phyloP scores from a whole-genome alignment of 2,797 vertebrate species.

The Myripristis jacobus region DNA sequence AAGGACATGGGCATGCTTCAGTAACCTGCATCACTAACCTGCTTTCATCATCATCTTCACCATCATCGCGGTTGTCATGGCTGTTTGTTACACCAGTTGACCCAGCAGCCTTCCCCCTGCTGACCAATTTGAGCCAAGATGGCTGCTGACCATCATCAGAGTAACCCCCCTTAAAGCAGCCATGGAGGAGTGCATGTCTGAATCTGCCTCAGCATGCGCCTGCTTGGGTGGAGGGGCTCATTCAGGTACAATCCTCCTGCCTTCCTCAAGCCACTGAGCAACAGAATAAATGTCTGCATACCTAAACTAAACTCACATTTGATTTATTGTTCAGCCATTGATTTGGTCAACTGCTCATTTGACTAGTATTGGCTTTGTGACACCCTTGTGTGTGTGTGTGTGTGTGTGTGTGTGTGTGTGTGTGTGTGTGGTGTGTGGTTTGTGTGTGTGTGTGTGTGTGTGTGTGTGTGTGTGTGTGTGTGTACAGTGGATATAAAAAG shows the following conservation, averaged over 20 bases:
- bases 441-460: too few relatives aligned
- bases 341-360: background rate
- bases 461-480: too few relatives aligned
- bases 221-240: slow-evolving; percentile 5
- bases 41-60: slow-evolving; percentile 51
- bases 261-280: background rate
- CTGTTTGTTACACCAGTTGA: slow-evolving; percentile 26
- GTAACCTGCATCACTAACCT: slow-evolving; percentile 70
- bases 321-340: background rate
- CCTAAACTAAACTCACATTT: background rate
- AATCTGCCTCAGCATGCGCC: slow-evolving; percentile 35
- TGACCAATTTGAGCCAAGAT: slow-evolving; percentile 36
- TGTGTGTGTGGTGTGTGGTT: too few relatives aligned
- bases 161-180: slow-evolving; percentile 39
- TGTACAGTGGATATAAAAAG: too few relatives aligned
- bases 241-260: slow-evolving; percentile 42
- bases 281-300: background rate
- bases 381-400: slow-evolving; percentile 8
- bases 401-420: too few relatives aligned
- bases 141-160: slow-evolving; percentile 40
- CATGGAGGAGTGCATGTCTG: slow-evolving; percentile 61
- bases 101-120: background rate
- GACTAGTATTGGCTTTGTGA: slow-evolving; percentile 32
- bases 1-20: slow-evolving; percentile 38
- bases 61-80: slow-evolving; percentile 37